Evolutionary conservation across 2,888 invertebrate species (phyloP).

Genomic region (Deroplatys truncata): DNA sequence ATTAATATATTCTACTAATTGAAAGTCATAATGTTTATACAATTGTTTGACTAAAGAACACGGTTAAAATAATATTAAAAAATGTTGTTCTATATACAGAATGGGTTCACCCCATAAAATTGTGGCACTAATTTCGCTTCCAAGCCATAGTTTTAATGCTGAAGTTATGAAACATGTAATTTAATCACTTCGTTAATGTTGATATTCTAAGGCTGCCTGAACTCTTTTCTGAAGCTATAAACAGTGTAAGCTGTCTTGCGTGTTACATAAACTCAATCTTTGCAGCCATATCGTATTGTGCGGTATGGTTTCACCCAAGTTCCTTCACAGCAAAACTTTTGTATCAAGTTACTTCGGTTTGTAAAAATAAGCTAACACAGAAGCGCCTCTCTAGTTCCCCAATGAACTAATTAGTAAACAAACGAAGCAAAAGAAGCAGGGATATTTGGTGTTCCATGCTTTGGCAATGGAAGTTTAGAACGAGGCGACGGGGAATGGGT

Average conservation of each 20-base stretch:
- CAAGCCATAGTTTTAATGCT: too few species aligned
- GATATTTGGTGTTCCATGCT: neutral
- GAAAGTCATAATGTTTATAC: too few species aligned
- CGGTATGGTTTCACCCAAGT: neutral
- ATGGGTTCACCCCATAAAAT: too few species aligned
- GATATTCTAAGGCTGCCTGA: neutral
- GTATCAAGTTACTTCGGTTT: neutral
- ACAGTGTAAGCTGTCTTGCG: neutral
- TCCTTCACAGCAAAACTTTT: neutral
- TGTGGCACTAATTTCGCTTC: too few species aligned
- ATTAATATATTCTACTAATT: too few species aligned
- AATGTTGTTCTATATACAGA: too few species aligned
- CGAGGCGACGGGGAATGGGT: neutral
- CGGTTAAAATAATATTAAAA: too few species aligned
- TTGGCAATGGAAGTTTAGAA: neutral
- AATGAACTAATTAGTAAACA: slow-evolving; percentile 15
- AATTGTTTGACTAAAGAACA: too few species aligned
- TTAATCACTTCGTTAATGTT: neutral
- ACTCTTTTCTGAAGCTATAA: neutral
- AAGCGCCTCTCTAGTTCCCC: neutral
- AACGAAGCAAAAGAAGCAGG: neutral
- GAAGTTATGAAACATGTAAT: neutral
- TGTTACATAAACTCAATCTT: neutral
- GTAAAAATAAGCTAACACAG: neutral
- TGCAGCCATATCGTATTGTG: neutral